Percentiles rank a stretch among this genome's conserved stretches.
Conservation (phyloP, 2,888 invertebrate species). For the Eupithecia insigniata region DNA sequence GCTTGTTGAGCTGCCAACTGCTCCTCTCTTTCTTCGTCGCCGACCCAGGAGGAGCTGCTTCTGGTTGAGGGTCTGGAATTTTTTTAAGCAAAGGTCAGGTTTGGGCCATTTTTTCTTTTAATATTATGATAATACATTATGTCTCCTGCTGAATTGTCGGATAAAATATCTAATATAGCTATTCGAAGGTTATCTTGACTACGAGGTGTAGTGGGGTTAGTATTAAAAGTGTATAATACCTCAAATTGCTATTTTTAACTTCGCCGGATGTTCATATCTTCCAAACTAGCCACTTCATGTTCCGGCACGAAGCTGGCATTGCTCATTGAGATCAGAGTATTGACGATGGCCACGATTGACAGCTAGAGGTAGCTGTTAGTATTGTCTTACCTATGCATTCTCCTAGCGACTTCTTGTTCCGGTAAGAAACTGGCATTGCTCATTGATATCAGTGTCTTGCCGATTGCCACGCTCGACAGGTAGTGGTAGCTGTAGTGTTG, state of each 20-base stretch:
- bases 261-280: too few species aligned
- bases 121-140: too few species aligned
- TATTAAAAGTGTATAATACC: too few species aligned
- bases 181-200: too few species aligned
- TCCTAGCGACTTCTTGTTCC: constrained; percentile 91
- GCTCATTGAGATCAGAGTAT: constrained; percentile 99
- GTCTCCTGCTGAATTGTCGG: too few species aligned
- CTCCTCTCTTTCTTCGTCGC: constrained; percentile 93
- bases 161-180: too few species aligned
- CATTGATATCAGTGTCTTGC: too few species aligned
- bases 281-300: constrained; percentile 92
- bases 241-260: too few species aligned
- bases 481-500: too few species aligned
- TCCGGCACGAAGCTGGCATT: constrained; percentile 96
- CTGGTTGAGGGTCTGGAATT: constrained; percentile 86
- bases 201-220: too few species aligned
- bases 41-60: constrained; percentile 86
- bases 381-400: constrained; percentile 86
- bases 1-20: constrained; percentile 93
- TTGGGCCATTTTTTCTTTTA: too few species aligned
- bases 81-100: neutral
- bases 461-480: constrained; percentile 78
- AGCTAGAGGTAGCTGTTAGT: neutral
- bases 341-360: constrained; percentile 57
- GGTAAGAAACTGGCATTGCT: too few species aligned